These are phyloP conservation scores for Cisticola juncidis DNA, from an alignment of 2,113 vertebrate genomes.

Conservation along the genomic window DNA sequence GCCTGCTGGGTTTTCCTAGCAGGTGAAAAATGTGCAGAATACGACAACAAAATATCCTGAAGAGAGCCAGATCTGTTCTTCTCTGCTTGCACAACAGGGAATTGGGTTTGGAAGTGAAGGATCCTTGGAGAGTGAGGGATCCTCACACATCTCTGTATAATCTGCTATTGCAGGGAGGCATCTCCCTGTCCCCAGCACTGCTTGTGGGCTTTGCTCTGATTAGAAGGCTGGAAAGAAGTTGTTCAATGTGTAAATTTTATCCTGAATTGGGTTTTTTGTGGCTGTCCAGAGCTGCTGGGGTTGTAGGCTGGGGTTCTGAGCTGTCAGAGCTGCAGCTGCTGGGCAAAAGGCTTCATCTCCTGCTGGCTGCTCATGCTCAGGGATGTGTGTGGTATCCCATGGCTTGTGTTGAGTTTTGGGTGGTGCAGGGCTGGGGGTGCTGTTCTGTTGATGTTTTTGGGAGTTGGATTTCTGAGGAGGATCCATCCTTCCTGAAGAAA, in stretches of 20 bases:
- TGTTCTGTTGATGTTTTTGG: not conserved
- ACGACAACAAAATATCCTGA: not conserved
- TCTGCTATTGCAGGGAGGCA: fast-evolving
- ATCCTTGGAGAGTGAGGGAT: not conserved
- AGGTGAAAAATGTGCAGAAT: not conserved
- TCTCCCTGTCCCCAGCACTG: not conserved
- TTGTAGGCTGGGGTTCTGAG: not conserved
- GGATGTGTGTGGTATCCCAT: not conserved
- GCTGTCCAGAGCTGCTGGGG: not conserved
- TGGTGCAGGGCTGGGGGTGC: not conserved
- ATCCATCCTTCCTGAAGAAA: not conserved
- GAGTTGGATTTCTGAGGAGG: not conserved
- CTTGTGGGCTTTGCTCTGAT: not conserved
- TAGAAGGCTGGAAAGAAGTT: not conserved
- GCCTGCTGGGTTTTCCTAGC: not conserved
- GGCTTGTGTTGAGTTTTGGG: not conserved
- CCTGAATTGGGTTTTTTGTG: fast-evolving
- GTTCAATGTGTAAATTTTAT: not conserved
- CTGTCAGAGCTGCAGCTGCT: not conserved
- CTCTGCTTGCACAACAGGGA: not conserved
- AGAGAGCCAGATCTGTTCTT: not conserved
- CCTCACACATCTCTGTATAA: fast-evolving
- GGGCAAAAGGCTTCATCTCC: not conserved
- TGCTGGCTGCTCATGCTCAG: fast-evolving
- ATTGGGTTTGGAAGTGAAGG: not conserved